A percentile compares a stretch with the other conserved stretches of the same genome.
Evolutionary conservation across 2,113 vertebrate species (phyloP).

Genomic region (Petroica traversi): DNA sequence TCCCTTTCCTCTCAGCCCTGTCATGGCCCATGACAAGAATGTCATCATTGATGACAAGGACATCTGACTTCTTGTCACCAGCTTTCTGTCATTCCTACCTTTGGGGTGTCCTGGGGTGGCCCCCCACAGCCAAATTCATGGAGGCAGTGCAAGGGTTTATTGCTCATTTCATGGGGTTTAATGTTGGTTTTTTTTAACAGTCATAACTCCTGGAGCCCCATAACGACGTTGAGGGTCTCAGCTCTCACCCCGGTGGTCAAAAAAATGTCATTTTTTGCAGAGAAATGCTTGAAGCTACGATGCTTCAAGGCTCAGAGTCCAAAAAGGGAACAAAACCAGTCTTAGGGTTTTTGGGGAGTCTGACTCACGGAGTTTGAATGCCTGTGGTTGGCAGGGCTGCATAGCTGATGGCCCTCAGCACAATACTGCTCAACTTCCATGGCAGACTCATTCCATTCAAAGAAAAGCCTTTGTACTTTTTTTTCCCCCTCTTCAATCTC

Average conservation of each 20-base stretch:
- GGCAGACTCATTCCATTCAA: neutral
- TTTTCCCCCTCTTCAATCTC: neutral
- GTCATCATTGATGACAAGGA: neutral
- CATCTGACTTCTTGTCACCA: neutral
- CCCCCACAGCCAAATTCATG: neutral
- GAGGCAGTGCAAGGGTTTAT: neutral
- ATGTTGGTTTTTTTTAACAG: neutral
- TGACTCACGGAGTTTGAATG: conserved; percentile 49
- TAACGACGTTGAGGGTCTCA: neutral
- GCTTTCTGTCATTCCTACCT: neutral
- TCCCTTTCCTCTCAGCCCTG: neutral
- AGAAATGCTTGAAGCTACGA: neutral
- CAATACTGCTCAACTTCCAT: conserved; percentile 9
- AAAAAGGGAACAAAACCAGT: conserved; percentile 32
- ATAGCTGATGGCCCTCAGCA: conserved; percentile 38
- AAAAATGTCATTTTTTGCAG: neutral
- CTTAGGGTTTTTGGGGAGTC: conserved; percentile 36
- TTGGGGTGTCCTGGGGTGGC: neutral
- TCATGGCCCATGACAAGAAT: neutral
- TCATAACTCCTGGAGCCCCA: neutral
- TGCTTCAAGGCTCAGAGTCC: neutral
- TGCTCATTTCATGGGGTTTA: neutral
- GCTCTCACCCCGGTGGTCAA: neutral
- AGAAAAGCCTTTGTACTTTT: conserved; percentile 12
- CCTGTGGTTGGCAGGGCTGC: conserved; percentile 44